Base-by-base conservation (phyloP, 2,113 vertebrate species). In the Kryptolebias marmoratus region DNA sequence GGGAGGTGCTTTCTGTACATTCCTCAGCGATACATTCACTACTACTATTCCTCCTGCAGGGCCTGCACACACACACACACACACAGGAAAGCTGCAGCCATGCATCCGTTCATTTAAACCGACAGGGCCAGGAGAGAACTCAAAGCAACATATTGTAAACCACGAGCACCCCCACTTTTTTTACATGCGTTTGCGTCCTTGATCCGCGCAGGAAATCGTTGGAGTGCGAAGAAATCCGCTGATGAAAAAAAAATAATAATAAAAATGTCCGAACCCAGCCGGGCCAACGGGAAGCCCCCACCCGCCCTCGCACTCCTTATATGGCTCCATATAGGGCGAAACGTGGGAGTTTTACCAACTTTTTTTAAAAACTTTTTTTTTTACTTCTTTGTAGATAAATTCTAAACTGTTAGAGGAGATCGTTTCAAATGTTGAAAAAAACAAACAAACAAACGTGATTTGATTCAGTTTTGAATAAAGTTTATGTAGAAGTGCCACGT, bases 1-100 rank as follows among this genome's bases (percentile, higher is more conserved):
- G 8, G 18, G 57, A 80, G 77, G 87, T 90, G 89, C 81, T 75
- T 90, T 90, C 84, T 92, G 90, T 90, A 90, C 90, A 90, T 93
- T 91, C 89, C 90, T 82, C 85, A 75, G 75, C 80, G 87, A 91
- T 90, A 91, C 87, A 90, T 91, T 89, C 87, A 88, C 80, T 67
- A 22, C 22, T 22, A 22, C 22, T 48, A 42, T 57, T 80, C 57
- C 65, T 81, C 75, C 73, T 75, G 82, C 72, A 66, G 73, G 75
- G 54, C 42, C 70, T 58, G 55, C 82, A 68, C 18, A 9, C 72
- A 42, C 71, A 39, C 44, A 36, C 71, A 36, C 63, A 68, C 16
- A 31, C 32, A 52, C 58, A 2, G 42, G 12, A 50, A 39, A 72
- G 49, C 82, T 83, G 81, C 83, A 73, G 80, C 75, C 82, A 83